Base-by-base conservation (phyloP, 2,888 invertebrate species). In the Palloptera scutellata region DNA sequence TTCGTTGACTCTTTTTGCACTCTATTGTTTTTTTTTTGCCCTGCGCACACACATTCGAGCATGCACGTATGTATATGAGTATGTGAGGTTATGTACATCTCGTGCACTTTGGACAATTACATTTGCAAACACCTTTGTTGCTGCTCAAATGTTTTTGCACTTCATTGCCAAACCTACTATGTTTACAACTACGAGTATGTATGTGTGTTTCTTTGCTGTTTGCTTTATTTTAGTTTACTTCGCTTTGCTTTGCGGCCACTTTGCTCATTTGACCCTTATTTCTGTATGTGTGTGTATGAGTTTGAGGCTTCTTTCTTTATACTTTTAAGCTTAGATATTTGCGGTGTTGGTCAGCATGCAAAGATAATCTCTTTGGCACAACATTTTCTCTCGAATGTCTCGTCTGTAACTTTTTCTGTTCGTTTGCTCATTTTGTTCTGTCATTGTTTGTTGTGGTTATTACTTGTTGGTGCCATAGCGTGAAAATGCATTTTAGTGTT, bases 401-500 rank as follows among this genome's bases (percentile, higher is more conserved):
- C 17, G 13, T 15, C 10, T 17, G 40, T 42, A n/a, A 20, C 41
- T 51, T 57, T 58, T 41, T n/a, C 15, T 15, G 8, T 45, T n/a
- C n/a, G n/a, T n/a, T n/a, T n/a, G n/a, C n/a, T 40, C 13, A 45
- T 30, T 30, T 6, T 15, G 54, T 43, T 41, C 54, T 61, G n/a
- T 13, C 42, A 41, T 55, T 63, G 42, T 40, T 48, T 63, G 45
- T 30, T 53, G 57, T 60, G 43, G 48, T 66, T 40, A 17, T n/a
- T 62, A 62, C 62, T 15, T 40, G 62, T 53, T 66, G 69, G 72
- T 70, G 66, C 64, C 69, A 73, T 69, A 69, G 71, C 64, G 67
- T 73, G 68, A 71, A 72, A 73, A 72, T 72, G 68, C 69, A 71
- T 72, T 72, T 68, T 66, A 41, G 52, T 61, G 53, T 62, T 43